Conservation (phyloP, 1,140 invertebrate species). For the Tetramorium alpestre region DNA sequence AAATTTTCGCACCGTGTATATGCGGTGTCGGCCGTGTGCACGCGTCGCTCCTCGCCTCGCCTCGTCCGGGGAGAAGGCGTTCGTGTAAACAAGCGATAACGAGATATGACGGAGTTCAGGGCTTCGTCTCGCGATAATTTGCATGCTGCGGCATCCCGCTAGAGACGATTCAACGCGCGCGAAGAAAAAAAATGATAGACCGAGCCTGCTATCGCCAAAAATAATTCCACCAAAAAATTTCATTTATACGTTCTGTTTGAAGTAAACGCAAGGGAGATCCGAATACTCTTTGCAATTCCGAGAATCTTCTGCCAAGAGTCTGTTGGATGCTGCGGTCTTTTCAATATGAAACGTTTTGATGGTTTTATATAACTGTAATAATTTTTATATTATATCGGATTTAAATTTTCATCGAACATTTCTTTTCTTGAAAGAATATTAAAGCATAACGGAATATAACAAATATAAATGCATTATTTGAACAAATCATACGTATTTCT, state of each 20-base stretch:
- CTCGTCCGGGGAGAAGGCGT: not conserved
- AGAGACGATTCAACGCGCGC: not conserved
- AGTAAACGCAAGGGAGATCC: not conserved
- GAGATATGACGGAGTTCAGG: constrained; percentile 49
- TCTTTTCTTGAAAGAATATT: not conserved
- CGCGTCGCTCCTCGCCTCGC: constrained; percentile 8
- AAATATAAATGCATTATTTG: not conserved
- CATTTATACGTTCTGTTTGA: not conserved
- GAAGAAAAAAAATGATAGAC: not conserved
- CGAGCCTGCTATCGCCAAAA: not conserved
- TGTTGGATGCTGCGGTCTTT: not conserved
- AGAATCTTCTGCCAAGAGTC: not conserved
- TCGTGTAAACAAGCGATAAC: constrained; percentile 63
- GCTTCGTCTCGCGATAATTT: constrained; percentile 10
- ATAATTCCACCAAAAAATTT: not conserved
- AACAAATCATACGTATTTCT: not conserved
- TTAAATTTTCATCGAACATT: not conserved
- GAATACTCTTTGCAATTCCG: not conserved
- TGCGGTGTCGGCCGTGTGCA: not conserved
- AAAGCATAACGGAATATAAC: not conserved
- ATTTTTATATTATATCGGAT: not conserved
- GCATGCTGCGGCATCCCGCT: not conserved
- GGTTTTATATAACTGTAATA: not conserved
- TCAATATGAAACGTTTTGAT: not conserved
- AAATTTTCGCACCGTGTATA: constrained; percentile 64